Base-by-base conservation (phyloP, 1,140 invertebrate genomes). In the Drosophila aff. region DNA sequence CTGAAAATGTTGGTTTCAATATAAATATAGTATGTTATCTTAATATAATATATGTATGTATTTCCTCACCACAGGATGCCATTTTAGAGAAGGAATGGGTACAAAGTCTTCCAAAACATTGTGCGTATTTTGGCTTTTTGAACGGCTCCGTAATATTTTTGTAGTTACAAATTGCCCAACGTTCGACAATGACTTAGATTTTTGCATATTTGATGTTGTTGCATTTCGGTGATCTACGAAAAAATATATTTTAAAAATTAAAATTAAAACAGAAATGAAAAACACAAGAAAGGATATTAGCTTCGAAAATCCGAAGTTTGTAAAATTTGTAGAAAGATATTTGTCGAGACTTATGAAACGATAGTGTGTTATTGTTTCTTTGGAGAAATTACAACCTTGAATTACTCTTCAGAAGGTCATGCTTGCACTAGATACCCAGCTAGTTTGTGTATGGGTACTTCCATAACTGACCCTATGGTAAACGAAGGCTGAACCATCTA, bases 151-250 rank as follows among this genome's bases (percentile, higher is more conserved):
- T 95, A 96, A 97, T 85, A 97, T 96, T 93, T 96, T 96, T 93
- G 96, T 96, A 77, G 96, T 95, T 71, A 97, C 95, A 87, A 96
- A 95, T 91, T 97, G 96, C 86, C 97, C 96, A 89, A 97, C 96
- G 93, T 96, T 97, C 80, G 96, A 96, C 66, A 96, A 96, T 10
- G 96, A 97, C 90, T 97, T 97, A 76, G 96, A 97, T 93, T 97
- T 97, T 95, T 97, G 96, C 96, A 97, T 97, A 95, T 95, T 85
- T 64, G 71, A 46, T 10, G 41, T 64, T 62, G 50, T 64, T 62
- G 43, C 79, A 82, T 85, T 85, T 62, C 69, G 71, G 23, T 40
- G 23, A 62, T 55, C n/a, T 23, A 77, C 16, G 15, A 16, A 18
- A 53, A n/a, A 41, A n/a, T n/a, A 33, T 5, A 18, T 41, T 41